Percentiles rank a stretch among this genome's conserved stretches.
Evolutionary conservation across 2,113 vertebrate genomes (phyloP).

Genomic region (Pseudopipra pipra): DNA sequence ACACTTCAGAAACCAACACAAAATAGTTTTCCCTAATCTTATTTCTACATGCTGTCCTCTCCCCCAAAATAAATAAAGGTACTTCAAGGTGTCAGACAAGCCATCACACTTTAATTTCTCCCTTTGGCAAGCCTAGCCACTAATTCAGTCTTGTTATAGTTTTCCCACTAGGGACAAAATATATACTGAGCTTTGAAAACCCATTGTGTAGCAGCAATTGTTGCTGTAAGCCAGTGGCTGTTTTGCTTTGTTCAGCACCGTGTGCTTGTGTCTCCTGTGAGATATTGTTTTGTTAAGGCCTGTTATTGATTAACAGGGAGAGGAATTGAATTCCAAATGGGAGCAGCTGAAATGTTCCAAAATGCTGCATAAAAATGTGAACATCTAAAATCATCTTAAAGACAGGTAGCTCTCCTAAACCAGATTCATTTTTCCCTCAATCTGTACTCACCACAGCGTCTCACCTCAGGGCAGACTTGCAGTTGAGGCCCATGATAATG

Average conservation of each 20-base stretch:
- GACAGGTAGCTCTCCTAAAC: background rate
- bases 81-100: conserved; percentile 45
- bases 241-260: conserved; percentile 62
- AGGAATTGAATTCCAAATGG: conserved; percentile 48
- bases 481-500: background rate
- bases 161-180: conserved; percentile 58
- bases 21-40: conserved; percentile 5
- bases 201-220: conserved; percentile 53
- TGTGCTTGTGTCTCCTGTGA: conserved; percentile 57
- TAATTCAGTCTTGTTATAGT: conserved; percentile 62
- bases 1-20: background rate
- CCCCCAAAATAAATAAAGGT: conserved; percentile 26
- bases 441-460: background rate
- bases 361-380: conserved; percentile 23
- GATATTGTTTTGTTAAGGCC: conserved; percentile 63
- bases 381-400: background rate
- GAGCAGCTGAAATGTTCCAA: background rate
- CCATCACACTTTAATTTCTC: conserved; percentile 31
- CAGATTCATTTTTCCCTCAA: background rate
- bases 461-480: background rate
- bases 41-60: background rate
- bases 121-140: conserved; percentile 39
- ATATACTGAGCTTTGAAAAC: conserved; percentile 64
- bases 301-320: conserved; percentile 63
- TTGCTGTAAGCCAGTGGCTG: conserved; percentile 56